Percentiles rank a stretch among this genome's conserved stretches.
Conservation (phyloP, 2,888 invertebrate genomes). For the Dryococelus australis region DNA sequence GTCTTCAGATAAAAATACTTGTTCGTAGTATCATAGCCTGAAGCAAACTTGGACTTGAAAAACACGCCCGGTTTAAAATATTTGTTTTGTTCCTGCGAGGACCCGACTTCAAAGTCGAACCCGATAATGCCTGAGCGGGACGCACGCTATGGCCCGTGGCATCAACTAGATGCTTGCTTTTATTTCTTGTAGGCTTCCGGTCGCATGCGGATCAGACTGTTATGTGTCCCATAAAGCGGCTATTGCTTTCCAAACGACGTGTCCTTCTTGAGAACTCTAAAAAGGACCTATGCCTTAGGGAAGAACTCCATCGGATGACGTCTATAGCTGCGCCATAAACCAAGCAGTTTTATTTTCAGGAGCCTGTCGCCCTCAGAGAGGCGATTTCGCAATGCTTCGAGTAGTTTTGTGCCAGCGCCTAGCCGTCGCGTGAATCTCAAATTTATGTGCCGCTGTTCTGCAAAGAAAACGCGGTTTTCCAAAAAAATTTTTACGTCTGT, state of each 20-base stretch:
- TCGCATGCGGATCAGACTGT: neutral
- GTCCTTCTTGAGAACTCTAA: neutral
- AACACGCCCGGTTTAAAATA: too few species aligned
- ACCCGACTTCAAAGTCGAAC: too few species aligned
- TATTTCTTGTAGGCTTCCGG: neutral
- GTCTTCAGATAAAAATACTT: too few species aligned
- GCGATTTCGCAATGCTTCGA: neutral
- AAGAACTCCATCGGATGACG: neutral
- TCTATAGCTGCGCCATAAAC: neutral
- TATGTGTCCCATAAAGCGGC: neutral
- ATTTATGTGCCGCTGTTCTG: too few species aligned
- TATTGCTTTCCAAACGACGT: neutral
- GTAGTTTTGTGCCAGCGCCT: neutral
- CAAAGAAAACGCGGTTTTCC: too few species aligned
- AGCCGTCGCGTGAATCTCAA: neutral
- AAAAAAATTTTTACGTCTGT: too few species aligned
- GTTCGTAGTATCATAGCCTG: too few species aligned
- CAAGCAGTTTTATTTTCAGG: neutral
- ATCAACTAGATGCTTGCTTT: neutral
- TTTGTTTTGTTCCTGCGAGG: too few species aligned
- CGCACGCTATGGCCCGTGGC: neutral
- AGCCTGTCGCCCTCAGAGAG: neutral
- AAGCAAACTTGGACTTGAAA: too few species aligned
- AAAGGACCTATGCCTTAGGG: neutral
- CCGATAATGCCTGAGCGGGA: too few species aligned